Evolutionary conservation across 2,113 vertebrate species (phyloP).

Genomic region (Copsychus sechellarum): DNA sequence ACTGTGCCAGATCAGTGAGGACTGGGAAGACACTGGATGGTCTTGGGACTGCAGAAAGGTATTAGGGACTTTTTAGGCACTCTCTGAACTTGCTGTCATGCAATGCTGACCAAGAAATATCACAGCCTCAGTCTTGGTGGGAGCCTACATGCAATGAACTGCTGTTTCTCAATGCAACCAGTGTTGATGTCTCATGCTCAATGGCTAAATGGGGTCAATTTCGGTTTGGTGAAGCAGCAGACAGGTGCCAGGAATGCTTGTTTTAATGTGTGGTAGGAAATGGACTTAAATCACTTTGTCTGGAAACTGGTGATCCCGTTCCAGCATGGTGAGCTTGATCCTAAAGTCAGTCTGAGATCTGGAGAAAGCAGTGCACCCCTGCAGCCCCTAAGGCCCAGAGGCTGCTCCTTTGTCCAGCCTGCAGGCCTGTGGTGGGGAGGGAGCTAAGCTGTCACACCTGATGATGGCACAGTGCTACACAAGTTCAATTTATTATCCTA

Average conservation of each 20-base stretch:
- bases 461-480: rapidly evolving
- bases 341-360: neutral
- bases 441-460: neutral
- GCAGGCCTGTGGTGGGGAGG: neutral
- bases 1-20: rapidly evolving
- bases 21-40: neutral
- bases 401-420: neutral
- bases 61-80: neutral
- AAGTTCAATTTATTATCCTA: neutral
- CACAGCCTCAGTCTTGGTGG: neutral
- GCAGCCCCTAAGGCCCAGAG: neutral
- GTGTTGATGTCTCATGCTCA: neutral
- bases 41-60: neutral
- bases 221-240: neutral
- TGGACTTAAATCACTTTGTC: neutral
- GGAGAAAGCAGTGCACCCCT: rapidly evolving
- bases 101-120: neutral
- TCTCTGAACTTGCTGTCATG: too few species aligned
- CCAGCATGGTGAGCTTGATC: rapidly evolving
- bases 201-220: neutral
- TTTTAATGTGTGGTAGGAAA: neutral
- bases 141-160: neutral
- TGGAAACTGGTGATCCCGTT: neutral
- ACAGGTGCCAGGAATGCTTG: neutral
- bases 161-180: neutral